phyloP scores from a whole-genome alignment of 2,888 invertebrate genomes.

The Drosophila bunnanda region DNA sequence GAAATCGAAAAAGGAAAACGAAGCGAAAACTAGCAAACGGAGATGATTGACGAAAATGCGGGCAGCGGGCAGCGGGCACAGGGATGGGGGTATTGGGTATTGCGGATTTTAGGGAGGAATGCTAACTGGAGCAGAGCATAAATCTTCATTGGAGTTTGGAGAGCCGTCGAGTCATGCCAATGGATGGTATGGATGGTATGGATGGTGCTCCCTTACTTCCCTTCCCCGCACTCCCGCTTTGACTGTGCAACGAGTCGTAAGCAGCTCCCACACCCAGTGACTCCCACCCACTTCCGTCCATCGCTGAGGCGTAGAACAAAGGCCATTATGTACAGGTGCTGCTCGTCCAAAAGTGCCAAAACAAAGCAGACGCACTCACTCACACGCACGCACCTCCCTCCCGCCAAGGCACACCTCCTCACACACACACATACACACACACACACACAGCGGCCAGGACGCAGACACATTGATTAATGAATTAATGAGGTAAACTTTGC shows the following conservation, averaged over 20 bases:
- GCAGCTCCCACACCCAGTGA: slow-evolving; percentile 12
- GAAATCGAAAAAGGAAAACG: slow-evolving; percentile 55
- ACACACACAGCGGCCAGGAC: slow-evolving; percentile 48
- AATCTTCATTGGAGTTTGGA: slow-evolving; percentile 73
- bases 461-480: slow-evolving; percentile 80
- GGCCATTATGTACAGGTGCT: slow-evolving; percentile 80
- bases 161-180: slow-evolving; percentile 68
- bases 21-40: slow-evolving; percentile 59
- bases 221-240: slow-evolving; percentile 29
- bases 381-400: slow-evolving; percentile 35
- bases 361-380: slow-evolving; percentile 75
- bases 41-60: slow-evolving; percentile 74
- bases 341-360: slow-evolving; percentile 78
- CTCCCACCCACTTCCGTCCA: slow-evolving; percentile 45
- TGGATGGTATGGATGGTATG: slow-evolving; percentile 9
- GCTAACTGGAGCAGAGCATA: slow-evolving; percentile 68
- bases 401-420: slow-evolving; percentile 7
- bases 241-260: slow-evolving; percentile 70
- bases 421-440: slow-evolving; percentile 20
- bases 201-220: background rate
- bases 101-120: slow-evolving; percentile 43
- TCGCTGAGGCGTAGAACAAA: slow-evolving; percentile 74
- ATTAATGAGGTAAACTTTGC: slow-evolving; percentile 79
- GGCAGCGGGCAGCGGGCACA: slow-evolving; percentile 6
- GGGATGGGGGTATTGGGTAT: background rate